Evolutionary conservation across 2,888 invertebrate genomes (phyloP).

Genomic region (Acanthosepion lycidas): DNA sequence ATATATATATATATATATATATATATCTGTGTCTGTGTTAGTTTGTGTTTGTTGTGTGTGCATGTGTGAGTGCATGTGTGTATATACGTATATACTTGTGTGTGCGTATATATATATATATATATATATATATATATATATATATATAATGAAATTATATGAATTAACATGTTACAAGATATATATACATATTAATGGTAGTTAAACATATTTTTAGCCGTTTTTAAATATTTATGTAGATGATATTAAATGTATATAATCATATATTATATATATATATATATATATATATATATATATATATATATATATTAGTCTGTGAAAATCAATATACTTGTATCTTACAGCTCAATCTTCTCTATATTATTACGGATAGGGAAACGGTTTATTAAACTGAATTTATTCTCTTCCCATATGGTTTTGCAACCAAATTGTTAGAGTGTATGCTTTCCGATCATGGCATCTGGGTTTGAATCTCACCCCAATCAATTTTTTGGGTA

Average conservation of each 20-base stretch:
- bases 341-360: not conserved
- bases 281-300: not conserved
- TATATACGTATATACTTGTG: not conserved
- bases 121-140: not conserved
- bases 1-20: too few species aligned
- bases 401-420: too few species aligned
- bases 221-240: not conserved
- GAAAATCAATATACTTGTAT: not conserved
- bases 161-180: not conserved
- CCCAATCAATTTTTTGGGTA: too few species aligned
- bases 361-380: not conserved
- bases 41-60: too few species aligned
- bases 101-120: slow-evolving; percentile 2
- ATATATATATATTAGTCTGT: not conserved
- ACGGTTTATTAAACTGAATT: not conserved
- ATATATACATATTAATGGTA: not conserved
- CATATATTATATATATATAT: not conserved
- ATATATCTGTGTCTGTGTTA: too few species aligned
- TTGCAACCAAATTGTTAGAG: too few species aligned
- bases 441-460: too few species aligned
- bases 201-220: not conserved
- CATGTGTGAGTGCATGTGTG: not conserved
- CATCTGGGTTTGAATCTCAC: too few species aligned
- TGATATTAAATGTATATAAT: not conserved
- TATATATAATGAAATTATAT: not conserved